These are phyloP conservation scores for Lepus timidus DNA, from an alignment of 2,113 vertebrate genomes.

Conservation along the genomic window DNA sequence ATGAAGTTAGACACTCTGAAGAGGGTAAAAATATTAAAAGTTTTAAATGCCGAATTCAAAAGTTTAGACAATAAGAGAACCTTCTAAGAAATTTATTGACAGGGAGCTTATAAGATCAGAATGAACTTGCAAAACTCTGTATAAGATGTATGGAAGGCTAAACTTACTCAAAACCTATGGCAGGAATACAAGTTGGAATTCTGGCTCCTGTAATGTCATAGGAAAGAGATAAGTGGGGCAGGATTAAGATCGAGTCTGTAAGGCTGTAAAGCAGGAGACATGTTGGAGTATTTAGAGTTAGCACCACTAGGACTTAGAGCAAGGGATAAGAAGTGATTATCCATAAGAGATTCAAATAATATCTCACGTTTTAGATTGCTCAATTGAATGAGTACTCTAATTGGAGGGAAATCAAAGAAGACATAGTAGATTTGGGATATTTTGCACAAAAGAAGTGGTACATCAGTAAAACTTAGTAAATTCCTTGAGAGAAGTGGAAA, in stretches of 20 bases:
- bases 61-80: not conserved
- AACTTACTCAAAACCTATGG: not conserved
- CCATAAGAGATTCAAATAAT: not conserved
- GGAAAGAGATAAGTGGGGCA: not conserved
- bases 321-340: not conserved
- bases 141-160: not conserved
- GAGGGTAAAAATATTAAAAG: not conserved
- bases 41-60: not conserved
- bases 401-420: not conserved
- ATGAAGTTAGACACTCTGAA: not conserved
- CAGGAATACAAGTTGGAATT: not conserved
- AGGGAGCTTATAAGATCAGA: not conserved
- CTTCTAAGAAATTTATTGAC: not conserved
- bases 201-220: not conserved
- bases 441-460: not conserved
- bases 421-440: not conserved
- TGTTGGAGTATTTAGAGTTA: not conserved
- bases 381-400: not conserved
- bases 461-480: not conserved
- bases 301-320: not conserved
- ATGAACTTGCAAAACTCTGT: not conserved
- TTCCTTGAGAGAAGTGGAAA: not conserved
- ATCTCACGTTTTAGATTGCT: not conserved
- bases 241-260: not conserved
- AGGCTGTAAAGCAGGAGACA: not conserved